Evolutionary conservation across 2,888 invertebrate genomes (phyloP).

Genomic region (Heterodera filipjevi): DNA sequence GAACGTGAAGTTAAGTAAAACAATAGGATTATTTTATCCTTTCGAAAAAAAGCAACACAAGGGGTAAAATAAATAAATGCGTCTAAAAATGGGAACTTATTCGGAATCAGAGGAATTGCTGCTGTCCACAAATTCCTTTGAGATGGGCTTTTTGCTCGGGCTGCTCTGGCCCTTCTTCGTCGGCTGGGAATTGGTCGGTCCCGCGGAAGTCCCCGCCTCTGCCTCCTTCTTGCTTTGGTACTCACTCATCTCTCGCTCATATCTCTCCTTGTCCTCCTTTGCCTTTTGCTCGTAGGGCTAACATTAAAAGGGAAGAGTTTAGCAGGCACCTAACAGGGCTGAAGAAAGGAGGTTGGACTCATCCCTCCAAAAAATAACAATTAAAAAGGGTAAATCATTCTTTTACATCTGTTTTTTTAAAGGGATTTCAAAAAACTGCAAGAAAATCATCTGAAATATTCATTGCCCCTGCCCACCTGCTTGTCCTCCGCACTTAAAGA

Average conservation of each 20-base stretch:
- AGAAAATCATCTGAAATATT: too few species aligned
- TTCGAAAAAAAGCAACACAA: not conserved
- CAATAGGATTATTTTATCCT: too few species aligned
- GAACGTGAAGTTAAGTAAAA: too few species aligned
- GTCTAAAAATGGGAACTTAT: not conserved
- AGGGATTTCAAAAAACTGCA: not conserved
- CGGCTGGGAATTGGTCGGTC: not conserved
- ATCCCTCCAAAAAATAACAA: too few species aligned
- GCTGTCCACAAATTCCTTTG: conserved; percentile 50
- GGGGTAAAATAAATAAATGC: not conserved
- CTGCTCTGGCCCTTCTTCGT: conserved; percentile 27
- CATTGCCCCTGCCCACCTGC: conserved; percentile 34
- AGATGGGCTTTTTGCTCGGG: conserved; percentile 42
- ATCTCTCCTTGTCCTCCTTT: conserved; percentile 82
- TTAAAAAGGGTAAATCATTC: too few species aligned
- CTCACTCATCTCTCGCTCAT: conserved; percentile 83
- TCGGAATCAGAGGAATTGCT: conserved; percentile 11
- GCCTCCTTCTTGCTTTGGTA: conserved; percentile 71
- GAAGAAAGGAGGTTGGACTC: too few species aligned
- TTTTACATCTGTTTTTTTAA: too few species aligned
- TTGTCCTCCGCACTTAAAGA: conserved; percentile 71
- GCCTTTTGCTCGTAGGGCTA: conserved; percentile 90
- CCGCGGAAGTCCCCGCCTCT: conserved; percentile 32
- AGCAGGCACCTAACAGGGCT: not conserved
- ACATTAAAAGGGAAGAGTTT: not conserved